These are phyloP conservation scores for Andrena dorsata DNA, from an alignment of 2,888 invertebrate species.

Conservation along the genomic window DNA sequence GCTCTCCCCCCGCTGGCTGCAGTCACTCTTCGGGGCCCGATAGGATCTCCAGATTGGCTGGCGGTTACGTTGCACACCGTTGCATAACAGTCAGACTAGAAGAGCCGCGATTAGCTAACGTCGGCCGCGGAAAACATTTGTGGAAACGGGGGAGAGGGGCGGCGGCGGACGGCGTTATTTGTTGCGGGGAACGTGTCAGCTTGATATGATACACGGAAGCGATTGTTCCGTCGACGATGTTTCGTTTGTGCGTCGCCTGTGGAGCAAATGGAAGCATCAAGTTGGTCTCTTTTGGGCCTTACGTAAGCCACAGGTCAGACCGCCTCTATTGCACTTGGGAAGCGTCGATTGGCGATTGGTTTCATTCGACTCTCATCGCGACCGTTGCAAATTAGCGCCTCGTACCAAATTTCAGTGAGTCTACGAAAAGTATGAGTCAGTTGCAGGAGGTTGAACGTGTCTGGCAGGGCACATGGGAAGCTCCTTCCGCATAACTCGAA, in stretches of 20 bases:
- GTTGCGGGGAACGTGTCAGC: slow-evolving; percentile 3
- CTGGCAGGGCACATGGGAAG: slow-evolving; percentile 39
- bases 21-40: slow-evolving; percentile 50
- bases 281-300: background rate
- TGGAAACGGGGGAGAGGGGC: background rate
- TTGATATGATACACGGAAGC: slow-evolving; percentile 14
- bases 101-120: slow-evolving; percentile 39
- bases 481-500: slow-evolving; percentile 71
- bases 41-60: slow-evolving; percentile 50
- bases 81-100: slow-evolving; percentile 36
- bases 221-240: background rate
- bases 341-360: too few relatives aligned
- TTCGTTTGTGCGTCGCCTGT: background rate
- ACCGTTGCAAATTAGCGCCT: too few relatives aligned
- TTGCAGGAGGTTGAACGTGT: slow-evolving; percentile 1
- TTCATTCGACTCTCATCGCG: too few relatives aligned
- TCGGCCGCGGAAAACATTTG: slow-evolving; percentile 17
- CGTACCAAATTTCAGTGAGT: background rate
- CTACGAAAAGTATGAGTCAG: background rate
- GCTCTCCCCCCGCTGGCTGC: slow-evolving; percentile 31
- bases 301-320: too few relatives aligned
- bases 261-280: slow-evolving; percentile 2
- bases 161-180: background rate
- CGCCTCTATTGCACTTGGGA: too few relatives aligned
- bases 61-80: slow-evolving; percentile 46